A percentile compares a stretch with the other conserved stretches of the same genome.
These are phyloP conservation scores for Hiodon tergisus DNA, from an alignment of 2,113 vertebrate species.

Conservation along the genomic window DNA sequence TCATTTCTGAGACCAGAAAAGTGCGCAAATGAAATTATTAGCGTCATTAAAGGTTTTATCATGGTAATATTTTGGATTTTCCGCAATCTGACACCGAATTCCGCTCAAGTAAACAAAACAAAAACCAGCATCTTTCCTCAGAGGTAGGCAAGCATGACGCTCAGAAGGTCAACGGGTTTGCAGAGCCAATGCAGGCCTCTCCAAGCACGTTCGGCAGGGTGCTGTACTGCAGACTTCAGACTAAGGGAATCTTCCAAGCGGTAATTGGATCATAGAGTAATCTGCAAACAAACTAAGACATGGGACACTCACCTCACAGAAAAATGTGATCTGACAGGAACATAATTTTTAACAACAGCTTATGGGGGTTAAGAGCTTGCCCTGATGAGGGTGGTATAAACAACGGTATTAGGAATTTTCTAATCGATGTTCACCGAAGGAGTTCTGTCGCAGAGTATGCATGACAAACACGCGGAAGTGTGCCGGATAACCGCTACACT, in stretches of 20 bases:
- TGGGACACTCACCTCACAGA: constrained; percentile 23
- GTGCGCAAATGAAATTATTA: neutral
- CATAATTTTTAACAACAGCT: constrained; percentile 13
- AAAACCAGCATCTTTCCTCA: constrained; percentile 23
- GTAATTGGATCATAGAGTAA: constrained; percentile 57
- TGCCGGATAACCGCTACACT: too few relatives aligned
- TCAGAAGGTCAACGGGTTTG: constrained; percentile 45
- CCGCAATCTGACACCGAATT: constrained; percentile 28
- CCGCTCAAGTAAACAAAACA: neutral
- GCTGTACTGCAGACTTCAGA: constrained; percentile 34
- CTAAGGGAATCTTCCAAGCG: constrained; percentile 41
- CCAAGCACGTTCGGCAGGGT: constrained; percentile 33
- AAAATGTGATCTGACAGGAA: constrained; percentile 19
- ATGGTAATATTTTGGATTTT: constrained; percentile 18
- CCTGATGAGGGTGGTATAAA: neutral
- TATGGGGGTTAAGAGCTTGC: constrained; percentile 11
- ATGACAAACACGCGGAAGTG: too few relatives aligned
- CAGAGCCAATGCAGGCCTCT: constrained; percentile 47
- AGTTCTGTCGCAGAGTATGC: too few relatives aligned
- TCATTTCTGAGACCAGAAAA: neutral
- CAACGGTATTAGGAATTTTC: constrained; percentile 6
- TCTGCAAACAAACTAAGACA: constrained; percentile 54
- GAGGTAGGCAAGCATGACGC: constrained; percentile 40
- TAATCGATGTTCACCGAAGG: too few relatives aligned
- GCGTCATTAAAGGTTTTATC: neutral